These are phyloP conservation scores for Brachypodius melanocephalos DNA, from an alignment of 2,113 vertebrate species.

Conservation along the genomic window DNA sequence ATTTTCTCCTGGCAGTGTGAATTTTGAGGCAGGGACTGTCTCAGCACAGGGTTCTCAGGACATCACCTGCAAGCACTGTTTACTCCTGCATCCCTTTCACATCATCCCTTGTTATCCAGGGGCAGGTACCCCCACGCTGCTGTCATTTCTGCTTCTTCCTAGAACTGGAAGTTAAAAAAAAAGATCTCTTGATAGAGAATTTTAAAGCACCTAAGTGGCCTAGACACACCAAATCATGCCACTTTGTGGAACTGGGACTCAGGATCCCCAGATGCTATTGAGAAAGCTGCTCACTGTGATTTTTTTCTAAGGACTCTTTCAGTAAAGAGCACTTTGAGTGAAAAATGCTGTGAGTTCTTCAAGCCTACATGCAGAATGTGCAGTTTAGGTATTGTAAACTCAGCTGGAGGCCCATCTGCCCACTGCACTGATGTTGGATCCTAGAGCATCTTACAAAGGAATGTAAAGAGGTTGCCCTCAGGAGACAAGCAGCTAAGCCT, in stretches of 20 bases:
- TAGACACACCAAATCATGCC: accelerated
- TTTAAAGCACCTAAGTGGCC: neutral
- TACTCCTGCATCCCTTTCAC: neutral
- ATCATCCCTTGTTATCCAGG: neutral
- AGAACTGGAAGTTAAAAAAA: neutral
- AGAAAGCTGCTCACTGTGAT: neutral
- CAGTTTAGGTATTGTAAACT: neutral
- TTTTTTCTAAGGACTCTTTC: neutral
- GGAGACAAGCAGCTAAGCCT: neutral
- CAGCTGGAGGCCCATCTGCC: neutral
- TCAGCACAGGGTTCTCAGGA: neutral
- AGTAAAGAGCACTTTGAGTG: neutral
- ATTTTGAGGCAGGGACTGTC: neutral
- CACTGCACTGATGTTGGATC: accelerated
- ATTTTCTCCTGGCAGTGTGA: neutral
- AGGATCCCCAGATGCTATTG: neutral
- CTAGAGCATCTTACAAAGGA: neutral
- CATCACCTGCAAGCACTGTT: neutral
- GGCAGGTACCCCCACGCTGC: neutral
- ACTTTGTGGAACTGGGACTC: neutral
- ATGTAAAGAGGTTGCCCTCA: neutral
- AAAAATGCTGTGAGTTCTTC: neutral
- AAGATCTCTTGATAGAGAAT: neutral
- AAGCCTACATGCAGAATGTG: accelerated
- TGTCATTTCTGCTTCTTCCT: neutral